A percentile compares a stretch with the other conserved stretches of the same genome.
These are phyloP conservation scores for Hyposmocoma kahamanoa DNA, from an alignment of 1,140 invertebrate species.

Conservation along the genomic window DNA sequence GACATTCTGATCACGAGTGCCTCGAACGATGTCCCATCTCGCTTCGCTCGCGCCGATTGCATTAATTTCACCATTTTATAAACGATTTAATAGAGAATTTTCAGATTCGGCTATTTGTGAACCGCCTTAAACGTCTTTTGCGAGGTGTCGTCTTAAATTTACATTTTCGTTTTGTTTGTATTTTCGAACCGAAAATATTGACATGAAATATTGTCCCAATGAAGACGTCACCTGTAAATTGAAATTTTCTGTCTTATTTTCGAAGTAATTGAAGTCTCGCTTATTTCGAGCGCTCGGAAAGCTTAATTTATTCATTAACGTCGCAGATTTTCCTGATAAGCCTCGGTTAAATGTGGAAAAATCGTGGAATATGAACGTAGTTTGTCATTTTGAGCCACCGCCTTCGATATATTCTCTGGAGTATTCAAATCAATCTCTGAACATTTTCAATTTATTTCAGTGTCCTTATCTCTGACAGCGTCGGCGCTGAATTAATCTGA, in stretches of 20 bases:
- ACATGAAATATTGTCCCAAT: conserved; percentile 18
- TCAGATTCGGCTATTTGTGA: conserved; percentile 42
- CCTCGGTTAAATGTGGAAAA: conserved; percentile 19
- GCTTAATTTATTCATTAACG: conserved; percentile 47
- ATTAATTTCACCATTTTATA: conserved; percentile 70
- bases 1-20: conserved; percentile 61
- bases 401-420: conserved; percentile 56
- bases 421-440: conserved; percentile 71
- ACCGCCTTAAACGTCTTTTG: conserved; percentile 14
- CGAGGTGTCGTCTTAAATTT: neutral
- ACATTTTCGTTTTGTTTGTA: neutral
- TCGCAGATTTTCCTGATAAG: conserved; percentile 29
- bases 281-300: conserved; percentile 20
- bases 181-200: conserved; percentile 13
- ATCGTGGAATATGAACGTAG: conserved; percentile 33
- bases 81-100: conserved; percentile 67
- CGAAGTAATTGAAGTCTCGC: conserved; percentile 19
- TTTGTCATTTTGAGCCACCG: conserved; percentile 40
- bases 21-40: conserved; percentile 66
- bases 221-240: conserved; percentile 16
- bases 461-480: conserved; percentile 68
- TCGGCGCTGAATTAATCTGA: conserved; percentile 70
- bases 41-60: conserved; percentile 57
- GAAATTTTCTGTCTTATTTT: conserved; percentile 21
- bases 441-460: conserved; percentile 74